phyloP scores from a whole-genome alignment of 2,797 vertebrate genomes.

The Argyrosomus regius region DNA sequence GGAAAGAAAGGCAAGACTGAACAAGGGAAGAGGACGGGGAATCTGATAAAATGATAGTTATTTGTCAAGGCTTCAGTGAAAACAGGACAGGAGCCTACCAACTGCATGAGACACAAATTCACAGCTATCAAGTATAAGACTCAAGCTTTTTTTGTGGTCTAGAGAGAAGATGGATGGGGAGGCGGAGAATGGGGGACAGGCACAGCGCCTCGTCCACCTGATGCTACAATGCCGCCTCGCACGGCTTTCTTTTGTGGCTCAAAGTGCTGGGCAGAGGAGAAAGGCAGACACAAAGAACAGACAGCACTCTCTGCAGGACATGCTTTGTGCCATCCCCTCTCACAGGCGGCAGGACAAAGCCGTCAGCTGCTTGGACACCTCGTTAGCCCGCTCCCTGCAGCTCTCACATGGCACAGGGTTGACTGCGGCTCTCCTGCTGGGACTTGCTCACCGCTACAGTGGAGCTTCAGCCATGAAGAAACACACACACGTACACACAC shows the following conservation, averaged over 20 bases:
- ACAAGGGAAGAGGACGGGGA: constrained; percentile 14
- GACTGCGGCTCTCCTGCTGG: constrained; percentile 69
- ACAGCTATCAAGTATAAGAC: constrained; percentile 12
- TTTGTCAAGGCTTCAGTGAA: constrained; percentile 23
- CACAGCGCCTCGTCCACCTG: constrained; percentile 76
- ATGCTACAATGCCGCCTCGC: constrained; percentile 67
- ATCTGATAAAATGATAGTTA: constrained; percentile 43
- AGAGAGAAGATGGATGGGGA: constrained; percentile 25
- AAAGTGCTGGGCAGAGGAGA: constrained; percentile 71
- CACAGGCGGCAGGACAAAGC: constrained; percentile 76
- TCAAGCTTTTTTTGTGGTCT: constrained; percentile 33
- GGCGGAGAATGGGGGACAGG: constrained; percentile 37
- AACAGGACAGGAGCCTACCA: constrained; percentile 12
- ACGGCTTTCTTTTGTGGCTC: constrained; percentile 68
- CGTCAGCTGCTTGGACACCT: constrained; percentile 82
- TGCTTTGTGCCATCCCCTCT: constrained; percentile 73
- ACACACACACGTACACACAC: constrained; percentile 35
- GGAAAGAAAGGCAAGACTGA: constrained; percentile 32
- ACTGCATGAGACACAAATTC: constrained; percentile 2
- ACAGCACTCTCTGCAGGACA: constrained; percentile 82
- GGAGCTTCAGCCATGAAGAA: constrained; percentile 53
- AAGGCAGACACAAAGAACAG: constrained; percentile 83
- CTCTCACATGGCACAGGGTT: constrained; percentile 75
- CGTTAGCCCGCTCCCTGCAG: constrained; percentile 82
- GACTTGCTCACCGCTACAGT: constrained; percentile 60